These are phyloP conservation scores for Matsumurasca onukii DNA, from an alignment of 1,140 invertebrate genomes.

Conservation along the genomic window DNA sequence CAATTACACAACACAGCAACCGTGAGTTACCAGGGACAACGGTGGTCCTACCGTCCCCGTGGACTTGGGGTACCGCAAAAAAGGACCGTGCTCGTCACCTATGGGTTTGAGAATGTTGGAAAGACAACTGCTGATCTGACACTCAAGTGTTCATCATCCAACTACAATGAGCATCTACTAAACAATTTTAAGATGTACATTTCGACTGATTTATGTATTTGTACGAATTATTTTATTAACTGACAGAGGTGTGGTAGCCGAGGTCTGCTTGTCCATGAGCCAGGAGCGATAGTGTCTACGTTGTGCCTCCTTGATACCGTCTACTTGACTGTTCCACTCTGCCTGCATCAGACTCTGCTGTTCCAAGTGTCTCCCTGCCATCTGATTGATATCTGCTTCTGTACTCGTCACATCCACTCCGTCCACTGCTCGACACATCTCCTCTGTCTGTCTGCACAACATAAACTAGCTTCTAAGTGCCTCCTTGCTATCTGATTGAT, in stretches of 20 bases:
- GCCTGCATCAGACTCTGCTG: constrained; percentile 73
- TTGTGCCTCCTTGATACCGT: constrained; percentile 70
- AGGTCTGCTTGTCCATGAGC: constrained; percentile 57
- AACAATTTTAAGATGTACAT: too few relatives aligned
- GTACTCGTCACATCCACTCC: constrained; percentile 62
- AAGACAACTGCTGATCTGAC: too few relatives aligned
- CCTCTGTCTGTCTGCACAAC: constrained; percentile 67
- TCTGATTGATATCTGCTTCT: constrained; percentile 74
- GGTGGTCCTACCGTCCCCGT: too few relatives aligned
- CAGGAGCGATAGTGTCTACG: constrained; percentile 74
- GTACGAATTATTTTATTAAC: too few relatives aligned
- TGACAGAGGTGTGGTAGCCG: constrained; percentile 63
- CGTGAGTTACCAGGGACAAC: too few relatives aligned
- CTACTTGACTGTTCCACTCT: constrained; percentile 53
- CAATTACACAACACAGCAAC: too few relatives aligned
- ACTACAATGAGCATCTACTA: too few relatives aligned
- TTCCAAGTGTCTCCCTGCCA: constrained; percentile 75
- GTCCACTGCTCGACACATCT: constrained; percentile 74
- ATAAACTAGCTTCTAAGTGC: constrained; percentile 63
- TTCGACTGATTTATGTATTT: too few relatives aligned
- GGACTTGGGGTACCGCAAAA: too few relatives aligned
- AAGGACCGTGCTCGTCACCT: too few relatives aligned
- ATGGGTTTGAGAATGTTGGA: too few relatives aligned
- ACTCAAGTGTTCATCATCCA: too few relatives aligned
- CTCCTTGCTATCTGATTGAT: constrained; percentile 73